These are phyloP conservation scores for Mixornis gularis DNA, from an alignment of 2,113 vertebrate genomes.

Conservation along the genomic window DNA sequence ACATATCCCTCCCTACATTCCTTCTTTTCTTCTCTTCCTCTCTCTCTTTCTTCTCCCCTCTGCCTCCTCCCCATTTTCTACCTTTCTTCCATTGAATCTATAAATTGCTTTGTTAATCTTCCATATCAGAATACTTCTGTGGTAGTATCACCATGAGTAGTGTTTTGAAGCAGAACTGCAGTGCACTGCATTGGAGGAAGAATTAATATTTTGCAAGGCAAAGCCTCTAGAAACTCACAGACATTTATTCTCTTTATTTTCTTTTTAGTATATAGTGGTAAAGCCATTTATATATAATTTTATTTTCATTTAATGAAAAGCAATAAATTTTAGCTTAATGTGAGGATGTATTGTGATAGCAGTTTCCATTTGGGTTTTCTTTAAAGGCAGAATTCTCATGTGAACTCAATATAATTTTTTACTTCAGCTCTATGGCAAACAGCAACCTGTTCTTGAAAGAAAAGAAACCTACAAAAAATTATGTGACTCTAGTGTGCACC, in stretches of 20 bases:
- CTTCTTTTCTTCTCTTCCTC: background rate
- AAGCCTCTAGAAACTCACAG: background rate
- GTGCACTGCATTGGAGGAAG: background rate
- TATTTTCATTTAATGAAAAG: background rate
- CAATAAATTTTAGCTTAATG: background rate
- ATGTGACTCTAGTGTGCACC: background rate
- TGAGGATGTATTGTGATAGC: background rate
- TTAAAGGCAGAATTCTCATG: background rate
- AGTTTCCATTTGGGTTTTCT: background rate
- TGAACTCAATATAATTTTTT: background rate
- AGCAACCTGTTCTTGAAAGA: background rate
- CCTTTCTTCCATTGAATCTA: background rate
- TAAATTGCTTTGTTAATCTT: background rate
- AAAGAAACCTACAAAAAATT: background rate
- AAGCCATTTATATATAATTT: background rate
- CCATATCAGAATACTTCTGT: background rate
- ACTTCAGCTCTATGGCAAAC: background rate
- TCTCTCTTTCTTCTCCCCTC: background rate
- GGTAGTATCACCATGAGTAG: background rate
- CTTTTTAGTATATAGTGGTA: background rate
- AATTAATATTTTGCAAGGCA: background rate
- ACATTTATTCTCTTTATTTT: background rate
- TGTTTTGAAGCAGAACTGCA: background rate
- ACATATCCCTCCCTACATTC: background rate
- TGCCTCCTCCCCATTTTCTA: background rate